Base-by-base conservation (phyloP, 2,113 vertebrate species). In the Mola mola region DNA sequence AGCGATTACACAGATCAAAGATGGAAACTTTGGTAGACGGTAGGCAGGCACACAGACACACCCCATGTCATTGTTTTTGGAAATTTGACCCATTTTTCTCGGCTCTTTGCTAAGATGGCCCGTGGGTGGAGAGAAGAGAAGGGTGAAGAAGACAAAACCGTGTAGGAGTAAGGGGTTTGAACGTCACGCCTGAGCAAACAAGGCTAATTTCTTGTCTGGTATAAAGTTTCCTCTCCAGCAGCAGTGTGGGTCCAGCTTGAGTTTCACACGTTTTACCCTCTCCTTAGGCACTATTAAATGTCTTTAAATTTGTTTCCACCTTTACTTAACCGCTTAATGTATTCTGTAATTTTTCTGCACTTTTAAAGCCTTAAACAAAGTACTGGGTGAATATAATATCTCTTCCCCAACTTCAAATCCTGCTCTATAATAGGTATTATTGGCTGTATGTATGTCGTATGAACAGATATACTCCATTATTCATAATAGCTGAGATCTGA, bases 21-120 rank as follows among this genome's bases (percentile, higher is more conserved):
- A 66, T 62, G 34, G 41, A 63, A 21, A 37, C 55, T 40, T 40
- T 8, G 24, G 68, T 70, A 50, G 36, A 61, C 55, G 43, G 42
- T 42, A 57, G 61, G 15, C 50, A 57, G 62, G 15, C 66, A 36
- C 20, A 17, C 55, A 66, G 67, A 68, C 65, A 71, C 76, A 63
- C 64, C 73, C 81, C 20, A 3, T 62, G 69, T 59, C 68, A 85
- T 81, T 81, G 76, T 83, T 87, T 86, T 85, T 80, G 78, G 79
- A 83, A 86, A 83, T 78, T 36, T 87, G 89, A 91, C 89, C 91
- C 82, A 88, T 88, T 89, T 78, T 60, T 60, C 73, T 66, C 50
- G 34, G 62, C 66, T 73, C 64, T 49, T 62, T 31, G 47, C 78
- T 33, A 48, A 60, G 56, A 57, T 24, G n/a, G 62, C 33, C 58